These are phyloP conservation scores for Xiphorhynchus elegans DNA, from an alignment of 2,113 vertebrate genomes.

Conservation along the genomic window DNA sequence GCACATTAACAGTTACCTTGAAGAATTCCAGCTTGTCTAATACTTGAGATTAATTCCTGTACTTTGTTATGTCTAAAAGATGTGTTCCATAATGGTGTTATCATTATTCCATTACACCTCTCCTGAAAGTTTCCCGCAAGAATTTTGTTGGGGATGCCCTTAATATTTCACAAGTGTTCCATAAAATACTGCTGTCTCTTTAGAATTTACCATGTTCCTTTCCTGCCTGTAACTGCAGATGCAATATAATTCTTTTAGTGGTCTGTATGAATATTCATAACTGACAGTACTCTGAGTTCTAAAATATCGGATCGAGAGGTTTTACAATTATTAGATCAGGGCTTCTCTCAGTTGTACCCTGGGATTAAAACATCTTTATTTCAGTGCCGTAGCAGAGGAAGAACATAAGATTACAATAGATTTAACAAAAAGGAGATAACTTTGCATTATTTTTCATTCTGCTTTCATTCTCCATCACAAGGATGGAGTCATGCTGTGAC, in stretches of 20 bases:
- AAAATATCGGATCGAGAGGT: conserved; percentile 25
- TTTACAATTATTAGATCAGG: conserved; percentile 70
- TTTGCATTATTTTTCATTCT: conserved; percentile 82
- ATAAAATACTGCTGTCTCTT: not conserved
- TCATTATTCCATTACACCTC: not conserved
- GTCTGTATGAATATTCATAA: conserved; percentile 62
- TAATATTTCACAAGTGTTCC: not conserved
- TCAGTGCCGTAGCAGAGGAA: conserved; percentile 60
- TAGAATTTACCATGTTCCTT: not conserved
- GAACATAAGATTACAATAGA: conserved; percentile 69
- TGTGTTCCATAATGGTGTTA: not conserved
- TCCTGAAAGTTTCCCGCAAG: not conserved
- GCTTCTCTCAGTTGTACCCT: conserved; percentile 47
- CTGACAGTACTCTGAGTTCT: conserved; percentile 38
- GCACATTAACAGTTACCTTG: not conserved
- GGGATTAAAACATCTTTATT: conserved; percentile 71
- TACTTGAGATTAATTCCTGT: not conserved
- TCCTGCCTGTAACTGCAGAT: not conserved
- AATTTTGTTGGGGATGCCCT: not conserved
- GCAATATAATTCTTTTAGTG: conserved; percentile 32
- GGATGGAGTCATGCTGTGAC: conserved; percentile 75
- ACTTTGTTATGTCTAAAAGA: not conserved
- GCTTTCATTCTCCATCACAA: conserved; percentile 65
- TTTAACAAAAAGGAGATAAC: conserved; percentile 75
- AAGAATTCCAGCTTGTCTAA: not conserved